Base-by-base conservation (phyloP, 2,797 vertebrate genomes). In the Cyclura pinguis region DNA sequence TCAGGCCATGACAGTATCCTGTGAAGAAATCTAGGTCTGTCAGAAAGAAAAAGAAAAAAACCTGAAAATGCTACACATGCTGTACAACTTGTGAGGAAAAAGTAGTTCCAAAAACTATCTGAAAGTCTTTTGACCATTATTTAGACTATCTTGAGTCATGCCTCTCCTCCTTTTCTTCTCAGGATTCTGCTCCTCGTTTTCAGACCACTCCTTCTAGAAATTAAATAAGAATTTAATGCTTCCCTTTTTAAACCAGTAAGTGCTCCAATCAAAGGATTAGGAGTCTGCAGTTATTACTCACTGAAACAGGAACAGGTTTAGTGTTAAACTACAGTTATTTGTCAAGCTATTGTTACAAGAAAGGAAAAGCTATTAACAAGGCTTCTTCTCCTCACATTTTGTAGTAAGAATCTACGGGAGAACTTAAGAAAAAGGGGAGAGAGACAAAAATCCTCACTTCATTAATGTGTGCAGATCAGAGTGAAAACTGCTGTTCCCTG, bases 241-340 rank as follows among this genome's bases (percentile, higher is more conserved):
- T 94, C 92, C 92, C 84, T 93, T 94, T 94, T 93, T 92, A 94
- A 93, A 92, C 91, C 89, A 93, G 89, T 93, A 94, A 93, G 90
- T 93, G 50, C 85, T 89, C 22, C 88, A 92, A 89, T 93, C 89
- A 95, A 93, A 77, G 0, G 1, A 94, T 92, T 92, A 94, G 93
- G 91, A 59, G 91, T 90, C 91, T 86, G 83, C 62, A 32, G 89
- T 92, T 93, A 80, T 90, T 92, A 91, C 76, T 92, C 93, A 91
- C 74, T 80, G 69, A 88, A 94, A 72, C 80, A 90, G 90, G 92
- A 94, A 91, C 93, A 76, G 55, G 69, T 92, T 69, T 52, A 88
- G 35, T 90, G 57, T 85, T 92, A 93, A 95, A 93, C 77, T 94
- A 89, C 76, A 69, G 92, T 69, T 86, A 89, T 47, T 81, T 80